phyloP scores from a whole-genome alignment of 2,797 vertebrate genomes.

The Tenualosa thibaudeaui region DNA sequence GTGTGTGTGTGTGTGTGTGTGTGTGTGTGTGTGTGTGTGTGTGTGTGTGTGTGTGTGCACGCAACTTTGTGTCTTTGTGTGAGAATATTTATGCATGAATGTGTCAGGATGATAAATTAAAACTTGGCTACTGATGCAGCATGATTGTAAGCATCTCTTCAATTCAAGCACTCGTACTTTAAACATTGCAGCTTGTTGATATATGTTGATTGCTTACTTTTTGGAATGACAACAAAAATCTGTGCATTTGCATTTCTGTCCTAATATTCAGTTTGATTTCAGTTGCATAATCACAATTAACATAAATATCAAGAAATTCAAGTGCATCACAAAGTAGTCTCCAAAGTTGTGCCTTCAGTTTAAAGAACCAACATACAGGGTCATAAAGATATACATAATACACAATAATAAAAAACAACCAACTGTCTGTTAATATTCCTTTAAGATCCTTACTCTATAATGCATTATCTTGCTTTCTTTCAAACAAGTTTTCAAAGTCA shows the following conservation, averaged over 20 bases:
- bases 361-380: neutral
- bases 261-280: neutral
- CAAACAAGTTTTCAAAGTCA: neutral
- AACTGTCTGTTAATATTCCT: neutral
- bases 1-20: neutral
- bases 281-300: neutral
- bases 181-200: slow-evolving; percentile 1
- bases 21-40: neutral
- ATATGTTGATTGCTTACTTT: neutral
- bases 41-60: neutral
- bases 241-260: neutral
- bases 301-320: neutral
- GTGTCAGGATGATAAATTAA: neutral
- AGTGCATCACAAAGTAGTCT: neutral
- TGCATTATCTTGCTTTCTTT: neutral
- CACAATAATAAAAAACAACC: neutral
- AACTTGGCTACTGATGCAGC: neutral
- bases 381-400: neutral
- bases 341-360: neutral
- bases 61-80: neutral
- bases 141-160: neutral
- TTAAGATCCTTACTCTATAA: neutral
- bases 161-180: neutral
- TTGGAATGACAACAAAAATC: neutral
- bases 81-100: slow-evolving; percentile 4